Percentiles rank a stretch among this genome's conserved stretches.
These are phyloP conservation scores for Gnatocerus cornutus DNA, from an alignment of 2,888 invertebrate genomes.

Conservation along the genomic window DNA sequence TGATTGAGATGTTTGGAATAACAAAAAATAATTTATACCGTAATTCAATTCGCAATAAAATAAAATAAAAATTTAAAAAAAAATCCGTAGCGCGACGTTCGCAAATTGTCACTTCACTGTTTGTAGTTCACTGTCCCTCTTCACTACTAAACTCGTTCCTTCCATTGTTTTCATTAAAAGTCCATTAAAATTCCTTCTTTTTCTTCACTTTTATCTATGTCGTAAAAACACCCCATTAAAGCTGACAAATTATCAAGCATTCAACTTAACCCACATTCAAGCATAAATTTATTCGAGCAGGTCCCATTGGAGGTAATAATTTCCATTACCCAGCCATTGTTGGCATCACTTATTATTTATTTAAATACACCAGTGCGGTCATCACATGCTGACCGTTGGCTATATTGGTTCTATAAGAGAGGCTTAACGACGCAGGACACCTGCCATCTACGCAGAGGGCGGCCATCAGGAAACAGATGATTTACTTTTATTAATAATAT, in stretches of 20 bases:
- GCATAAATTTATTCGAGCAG: slow-evolving; percentile 20
- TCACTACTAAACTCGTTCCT: not conserved
- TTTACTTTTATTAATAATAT: slow-evolving; percentile 58
- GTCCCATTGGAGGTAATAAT: slow-evolving; percentile 13
- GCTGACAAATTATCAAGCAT: slow-evolving; percentile 10
- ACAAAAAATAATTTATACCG: too few species aligned
- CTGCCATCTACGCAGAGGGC: slow-evolving; percentile 57
- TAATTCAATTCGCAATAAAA: too few species aligned
- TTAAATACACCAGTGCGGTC: slow-evolving; percentile 45
- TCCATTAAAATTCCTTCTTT: slow-evolving; percentile 7
- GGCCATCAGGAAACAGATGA: slow-evolving; percentile 60
- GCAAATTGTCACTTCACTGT: too few species aligned
- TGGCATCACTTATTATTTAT: slow-evolving; percentile 42
- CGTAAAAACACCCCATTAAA: slow-evolving; percentile 20
- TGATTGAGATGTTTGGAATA: too few species aligned
- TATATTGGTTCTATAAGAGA: slow-evolving; percentile 49
- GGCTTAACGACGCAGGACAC: slow-evolving; percentile 55
- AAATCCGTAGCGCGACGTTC: too few species aligned
- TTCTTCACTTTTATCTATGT: slow-evolving; percentile 7
- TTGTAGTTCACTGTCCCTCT: too few species aligned
- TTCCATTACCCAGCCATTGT: slow-evolving; percentile 26
- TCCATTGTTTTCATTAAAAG: slow-evolving; percentile 1
- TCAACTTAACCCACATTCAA: slow-evolving; percentile 16
- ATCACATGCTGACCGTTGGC: slow-evolving; percentile 51
- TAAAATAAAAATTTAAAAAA: too few species aligned